These are phyloP conservation scores for Drosophila punjabiensis DNA, from an alignment of 1,140 invertebrate genomes.

Conservation along the genomic window DNA sequence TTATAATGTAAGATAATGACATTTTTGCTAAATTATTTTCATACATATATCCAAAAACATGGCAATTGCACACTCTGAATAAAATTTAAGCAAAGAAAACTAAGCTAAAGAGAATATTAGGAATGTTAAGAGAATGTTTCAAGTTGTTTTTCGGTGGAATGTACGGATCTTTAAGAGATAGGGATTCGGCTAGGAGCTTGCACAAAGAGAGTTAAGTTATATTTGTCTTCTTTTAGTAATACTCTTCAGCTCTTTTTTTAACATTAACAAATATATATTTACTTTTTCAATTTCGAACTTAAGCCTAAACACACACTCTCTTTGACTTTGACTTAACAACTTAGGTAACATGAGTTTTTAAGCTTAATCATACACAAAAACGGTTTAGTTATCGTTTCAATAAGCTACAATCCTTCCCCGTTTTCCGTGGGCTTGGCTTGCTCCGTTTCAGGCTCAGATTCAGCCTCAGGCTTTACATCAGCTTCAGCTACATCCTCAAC, in stretches of 20 bases:
- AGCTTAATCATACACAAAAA: constrained; percentile 21
- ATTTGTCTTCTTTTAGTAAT: not conserved
- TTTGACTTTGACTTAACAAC: constrained; percentile 30
- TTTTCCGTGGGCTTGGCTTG: constrained; percentile 36
- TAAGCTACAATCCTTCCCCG: constrained; percentile 38
- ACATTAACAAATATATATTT: constrained; percentile 29
- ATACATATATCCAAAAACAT: constrained; percentile 32
- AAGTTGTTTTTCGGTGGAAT: too few species aligned
- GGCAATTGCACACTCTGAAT: constrained; percentile 55
- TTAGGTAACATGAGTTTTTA: constrained; percentile 33
- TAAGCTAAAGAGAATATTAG: not conserved
- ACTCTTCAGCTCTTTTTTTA: not conserved
- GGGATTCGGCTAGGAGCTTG: not conserved
- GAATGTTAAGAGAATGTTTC: not conserved
- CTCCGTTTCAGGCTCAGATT: not conserved
- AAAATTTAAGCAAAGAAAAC: constrained; percentile 44
- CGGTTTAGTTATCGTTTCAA: not conserved
- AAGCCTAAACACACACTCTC: constrained; percentile 35
- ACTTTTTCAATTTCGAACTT: constrained; percentile 30
- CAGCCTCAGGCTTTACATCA: not conserved
- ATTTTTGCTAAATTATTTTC: constrained; percentile 67
- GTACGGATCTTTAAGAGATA: not conserved
- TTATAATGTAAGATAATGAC: constrained; percentile 58
- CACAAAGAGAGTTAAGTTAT: not conserved
- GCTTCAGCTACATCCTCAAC: not conserved